These are phyloP conservation scores for Campoplex capitator DNA, from an alignment of 2,888 invertebrate genomes.

Conservation along the genomic window DNA sequence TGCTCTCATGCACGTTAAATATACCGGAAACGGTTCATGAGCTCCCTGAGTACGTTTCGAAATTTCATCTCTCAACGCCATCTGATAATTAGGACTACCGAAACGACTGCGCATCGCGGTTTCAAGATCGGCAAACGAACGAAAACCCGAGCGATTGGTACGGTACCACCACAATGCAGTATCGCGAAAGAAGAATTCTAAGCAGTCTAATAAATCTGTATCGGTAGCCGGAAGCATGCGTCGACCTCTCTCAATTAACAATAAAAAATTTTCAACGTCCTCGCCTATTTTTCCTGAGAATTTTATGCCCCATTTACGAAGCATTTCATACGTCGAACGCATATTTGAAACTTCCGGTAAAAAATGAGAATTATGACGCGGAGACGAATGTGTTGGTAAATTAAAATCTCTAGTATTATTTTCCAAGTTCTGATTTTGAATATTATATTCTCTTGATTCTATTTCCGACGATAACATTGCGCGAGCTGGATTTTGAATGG, in stretches of 20 bases:
- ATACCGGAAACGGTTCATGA: background rate
- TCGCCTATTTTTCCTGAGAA: background rate
- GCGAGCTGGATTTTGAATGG: too few species aligned
- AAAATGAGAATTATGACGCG: background rate
- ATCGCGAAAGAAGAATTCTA: background rate
- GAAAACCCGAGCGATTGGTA: background rate
- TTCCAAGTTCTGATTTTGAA: too few species aligned
- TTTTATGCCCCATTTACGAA: background rate
- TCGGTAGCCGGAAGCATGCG: background rate
- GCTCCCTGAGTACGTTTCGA: background rate
- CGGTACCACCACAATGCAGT: slow-evolving; percentile 5
- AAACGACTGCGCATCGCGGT: background rate
- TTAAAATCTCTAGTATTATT: too few species aligned
- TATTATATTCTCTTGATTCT: too few species aligned
- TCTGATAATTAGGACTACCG: slow-evolving; percentile 16
- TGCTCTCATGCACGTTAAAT: slow-evolving; percentile 19
- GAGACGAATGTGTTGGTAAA: background rate
- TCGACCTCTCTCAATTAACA: background rate
- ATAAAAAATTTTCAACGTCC: background rate
- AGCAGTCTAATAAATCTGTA: slow-evolving; percentile 1
- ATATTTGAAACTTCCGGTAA: background rate
- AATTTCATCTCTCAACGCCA: slow-evolving; percentile 3
- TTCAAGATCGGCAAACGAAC: background rate
- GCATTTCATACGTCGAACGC: background rate
- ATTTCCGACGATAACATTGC: too few species aligned